Percentiles rank a stretch among this genome's conserved stretches.
These are phyloP conservation scores for Conus ventricosus DNA, from an alignment of 1,140 invertebrate genomes.

Conservation along the genomic window DNA sequence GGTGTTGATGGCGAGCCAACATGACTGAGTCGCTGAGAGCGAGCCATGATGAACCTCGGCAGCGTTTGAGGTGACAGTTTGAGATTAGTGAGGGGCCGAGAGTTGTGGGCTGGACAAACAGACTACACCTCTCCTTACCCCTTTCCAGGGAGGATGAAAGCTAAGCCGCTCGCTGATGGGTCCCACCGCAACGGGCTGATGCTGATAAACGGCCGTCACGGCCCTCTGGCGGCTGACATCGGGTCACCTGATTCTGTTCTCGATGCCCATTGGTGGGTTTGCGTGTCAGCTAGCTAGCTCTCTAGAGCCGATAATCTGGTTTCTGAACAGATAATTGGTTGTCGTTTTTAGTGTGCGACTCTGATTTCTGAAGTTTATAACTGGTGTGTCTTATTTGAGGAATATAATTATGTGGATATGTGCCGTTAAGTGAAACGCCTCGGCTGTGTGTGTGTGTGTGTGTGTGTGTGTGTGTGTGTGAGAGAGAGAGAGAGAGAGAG, in stretches of 20 bases:
- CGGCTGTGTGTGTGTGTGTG: not conserved
- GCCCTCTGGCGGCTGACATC: not conserved
- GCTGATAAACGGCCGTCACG: not conserved
- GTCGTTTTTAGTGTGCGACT: not conserved
- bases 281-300: too few species aligned
- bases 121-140: conserved; percentile 15
- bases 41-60: not conserved
- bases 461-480: conserved; percentile 30
- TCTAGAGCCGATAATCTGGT: not conserved
- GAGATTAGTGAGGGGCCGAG: not conserved
- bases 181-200: not conserved
- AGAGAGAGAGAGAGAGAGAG: conserved; percentile 39
- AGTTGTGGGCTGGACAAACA: not conserved
- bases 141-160: not conserved
- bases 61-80: conserved; percentile 28
- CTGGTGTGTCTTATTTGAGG: not conserved
- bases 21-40: not conserved
- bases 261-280: not conserved
- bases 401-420: too few species aligned
- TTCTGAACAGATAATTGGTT: not conserved
- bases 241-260: not conserved
- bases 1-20: not conserved
- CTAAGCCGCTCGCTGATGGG: not conserved
- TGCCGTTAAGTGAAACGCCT: too few species aligned
- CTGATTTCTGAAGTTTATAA: not conserved